Evolutionary conservation across 35 echinoderm and acorn worm genomes (phyloP).

Genomic region (Amphiura filiformis): DNA sequence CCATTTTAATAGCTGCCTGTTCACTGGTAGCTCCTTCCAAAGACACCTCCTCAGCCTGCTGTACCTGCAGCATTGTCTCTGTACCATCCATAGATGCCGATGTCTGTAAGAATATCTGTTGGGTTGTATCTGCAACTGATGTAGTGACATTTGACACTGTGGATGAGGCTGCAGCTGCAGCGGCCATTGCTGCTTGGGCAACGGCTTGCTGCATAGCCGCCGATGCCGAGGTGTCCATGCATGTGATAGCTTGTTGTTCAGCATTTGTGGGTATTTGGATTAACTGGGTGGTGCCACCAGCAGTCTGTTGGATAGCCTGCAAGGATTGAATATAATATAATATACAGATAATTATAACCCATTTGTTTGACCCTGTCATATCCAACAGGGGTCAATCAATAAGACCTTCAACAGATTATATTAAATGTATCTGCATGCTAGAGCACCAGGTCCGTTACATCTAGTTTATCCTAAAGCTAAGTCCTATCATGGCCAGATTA

Average conservation of each 20-base stretch:
- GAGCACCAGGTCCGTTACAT: background rate
- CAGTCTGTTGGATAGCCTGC: slow-evolving; percentile 56
- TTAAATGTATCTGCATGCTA: background rate
- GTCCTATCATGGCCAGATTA: too few species aligned
- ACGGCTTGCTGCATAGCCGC: slow-evolving; percentile 64
- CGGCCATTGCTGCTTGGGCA: slow-evolving; percentile 23
- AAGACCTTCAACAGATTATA: too few species aligned
- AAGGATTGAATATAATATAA: background rate
- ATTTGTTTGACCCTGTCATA: background rate
- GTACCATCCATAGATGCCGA: slow-evolving; percentile 21
- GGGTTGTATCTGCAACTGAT: slow-evolving; percentile 26
- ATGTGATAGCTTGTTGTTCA: slow-evolving; percentile 27
- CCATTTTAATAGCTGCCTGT: slow-evolving; percentile 79
- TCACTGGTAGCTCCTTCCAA: slow-evolving; percentile 80
- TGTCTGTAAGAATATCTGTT: slow-evolving; percentile 72
- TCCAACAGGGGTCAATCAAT: too few species aligned
- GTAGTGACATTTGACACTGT: background rate
- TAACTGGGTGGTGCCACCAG: slow-evolving; percentile 41
- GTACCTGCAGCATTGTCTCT: slow-evolving; percentile 40
- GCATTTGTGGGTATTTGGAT: slow-evolving; percentile 38
- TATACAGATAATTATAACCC: background rate
- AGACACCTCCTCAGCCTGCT: slow-evolving; percentile 51
- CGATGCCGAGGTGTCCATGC: slow-evolving; percentile 40
- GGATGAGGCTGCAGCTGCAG: slow-evolving; percentile 26
- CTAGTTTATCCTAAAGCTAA: too few species aligned